Percentiles rank a stretch among this genome's conserved stretches.
Conservation (phyloP, 2,113 vertebrate genomes). For the Pitta sordida region DNA sequence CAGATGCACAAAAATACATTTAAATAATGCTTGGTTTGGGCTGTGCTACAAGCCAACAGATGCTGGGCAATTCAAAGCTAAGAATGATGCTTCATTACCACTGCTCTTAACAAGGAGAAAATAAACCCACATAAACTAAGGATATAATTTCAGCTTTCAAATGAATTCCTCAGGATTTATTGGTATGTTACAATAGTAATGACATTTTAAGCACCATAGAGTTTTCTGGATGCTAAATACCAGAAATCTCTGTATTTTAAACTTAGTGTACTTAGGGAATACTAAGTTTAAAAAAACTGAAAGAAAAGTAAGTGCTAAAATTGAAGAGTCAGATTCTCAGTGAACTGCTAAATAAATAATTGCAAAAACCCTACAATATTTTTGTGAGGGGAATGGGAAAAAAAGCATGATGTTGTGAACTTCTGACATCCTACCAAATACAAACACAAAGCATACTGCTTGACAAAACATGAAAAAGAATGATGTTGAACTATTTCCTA, state of each 20-base stretch:
- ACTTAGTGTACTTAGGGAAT: neutral
- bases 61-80: conserved; percentile 19
- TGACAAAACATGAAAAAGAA: neutral
- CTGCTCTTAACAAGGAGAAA: neutral
- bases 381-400: neutral
- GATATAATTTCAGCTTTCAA: conserved; percentile 14
- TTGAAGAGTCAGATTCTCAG: neutral
- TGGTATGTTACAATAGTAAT: neutral
- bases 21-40: neutral
- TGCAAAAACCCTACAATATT: neutral
- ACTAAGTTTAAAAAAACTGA: neutral
- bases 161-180: neutral
- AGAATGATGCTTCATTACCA: neutral
- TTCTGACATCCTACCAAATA: neutral
- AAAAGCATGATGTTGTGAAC: neutral
- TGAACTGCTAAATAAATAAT: conserved; percentile 11
- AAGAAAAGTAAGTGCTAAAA: conserved; percentile 8
- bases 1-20: neutral
- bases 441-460: neutral
- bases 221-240: neutral
- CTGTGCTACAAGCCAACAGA: conserved; percentile 1
- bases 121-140: conserved; percentile 4
- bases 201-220: conserved; percentile 15
- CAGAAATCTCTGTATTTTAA: neutral
- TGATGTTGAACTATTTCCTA: neutral